Evolutionary conservation across 2,888 invertebrate genomes (phyloP), one percentile per base, ranked within the genome.

Genomic region (Philopedon plagiatum): DNA sequence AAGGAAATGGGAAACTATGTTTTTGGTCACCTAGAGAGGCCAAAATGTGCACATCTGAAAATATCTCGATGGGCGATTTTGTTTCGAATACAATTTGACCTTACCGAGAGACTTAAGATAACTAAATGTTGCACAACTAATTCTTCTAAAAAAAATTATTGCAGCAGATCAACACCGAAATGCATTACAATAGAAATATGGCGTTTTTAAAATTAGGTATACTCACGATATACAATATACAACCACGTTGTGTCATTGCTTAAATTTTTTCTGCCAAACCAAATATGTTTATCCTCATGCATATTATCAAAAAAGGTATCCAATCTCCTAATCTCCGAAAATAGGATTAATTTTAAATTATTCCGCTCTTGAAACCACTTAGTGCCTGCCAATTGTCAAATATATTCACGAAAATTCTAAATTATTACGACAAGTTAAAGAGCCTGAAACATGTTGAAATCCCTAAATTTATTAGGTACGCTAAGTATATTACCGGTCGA

Each of bases 371-470:
- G 46, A 46, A 46, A 46, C 46, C 46, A 46, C 46, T 46, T 46
- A 46, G 46, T 46, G 46, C 46, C 46, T 46, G 46, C 46, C 46
- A 46, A 46, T 46, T 46, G 46, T 46, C 46, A 46, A 46, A 46
- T 46, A 46, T 46, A 46, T 46, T 46, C 23, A 46, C 46, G 46
- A 46, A 46, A 46, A 46, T 46, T 46, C 46, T 46, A 46, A 46
- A 46, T 46, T 46, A 46, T 46, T 46, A 46, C 46, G 44, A 44
- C 44, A 46, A 46, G 46, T 46, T 46, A 46, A 46, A 46, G 46
- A 46, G 46, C 23, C 21, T 46, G 46, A 23, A 23, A 46, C 46
- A 46, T 46, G 46, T 46, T 46, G 46, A 46, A 46, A 46, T 46
- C 46, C 46, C 19, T 21, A 15, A 46, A 46, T 46, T 46, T 46